Evolutionary conservation across 2,797 vertebrate genomes (phyloP), one percentile per base, ranked within the genome.

Genomic region (Hipposideros larvatus): DNA sequence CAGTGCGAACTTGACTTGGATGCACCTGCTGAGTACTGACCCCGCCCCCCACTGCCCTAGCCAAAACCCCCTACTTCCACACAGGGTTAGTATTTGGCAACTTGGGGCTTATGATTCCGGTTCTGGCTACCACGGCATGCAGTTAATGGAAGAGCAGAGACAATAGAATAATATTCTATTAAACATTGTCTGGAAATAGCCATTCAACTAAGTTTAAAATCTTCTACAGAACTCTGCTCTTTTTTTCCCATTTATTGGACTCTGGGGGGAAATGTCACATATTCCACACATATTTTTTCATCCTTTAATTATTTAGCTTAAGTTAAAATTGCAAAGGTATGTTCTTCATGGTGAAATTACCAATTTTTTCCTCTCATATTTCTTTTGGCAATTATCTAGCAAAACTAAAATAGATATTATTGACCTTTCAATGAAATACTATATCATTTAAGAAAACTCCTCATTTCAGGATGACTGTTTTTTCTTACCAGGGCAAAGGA

Each of bases 271-370:
- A 59, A 75, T 71, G 3, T 86, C 41, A 48, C 26, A 5, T 61
- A 68, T 55, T 34, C 4, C n/a, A 43, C 70, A 68, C 0, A 31
- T 24, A 61, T 4, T 74, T 85, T 85, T 63, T 84, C 1, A 65
- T 85, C 9, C 41, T 48, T 93, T 70, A 90, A 84, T 90, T 97
- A 66, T 53, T 95, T 90, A 71, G 10, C 53, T 87, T 71, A 61
- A 61, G 75, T 78, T 85, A 71, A 95, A 91, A 79, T 57, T 46
- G 57, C 34, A 86, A 53, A 96, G 28, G 18, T 90, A 34, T 79
- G 87, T 18, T 89, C 63, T 90, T 51, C 57, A 65, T 51, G 34
- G 22, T 63, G 43, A 75, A 79, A 90, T 70, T 85, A 65, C 16
- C n/a, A 59, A 24, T 70, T 65, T 91, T 79, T 65, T 70, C 24